Evolutionary conservation across 2,888 invertebrate genomes (phyloP).

Genomic region (Ennomos fuscantarius): DNA sequence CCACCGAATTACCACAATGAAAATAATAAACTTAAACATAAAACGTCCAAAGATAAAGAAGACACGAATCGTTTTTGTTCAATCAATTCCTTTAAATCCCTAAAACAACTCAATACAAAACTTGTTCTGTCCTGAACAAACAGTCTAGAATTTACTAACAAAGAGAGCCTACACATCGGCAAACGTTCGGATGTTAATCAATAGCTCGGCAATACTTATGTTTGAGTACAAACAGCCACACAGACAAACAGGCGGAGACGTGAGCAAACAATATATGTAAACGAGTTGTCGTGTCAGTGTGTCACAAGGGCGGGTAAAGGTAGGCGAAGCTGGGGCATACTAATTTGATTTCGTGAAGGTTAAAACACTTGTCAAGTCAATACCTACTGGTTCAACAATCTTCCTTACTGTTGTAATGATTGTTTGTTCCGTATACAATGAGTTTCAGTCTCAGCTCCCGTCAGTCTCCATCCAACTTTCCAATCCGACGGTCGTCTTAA

Average conservation of each 20-base stretch:
- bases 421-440: too few relatives aligned
- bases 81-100: constrained; percentile 19
- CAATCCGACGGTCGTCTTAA: too few relatives aligned
- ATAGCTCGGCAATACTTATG: constrained; percentile 19
- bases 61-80: background rate
- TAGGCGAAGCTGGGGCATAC: constrained; percentile 6
- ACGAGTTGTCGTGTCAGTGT: constrained; percentile 28
- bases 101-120: constrained; percentile 19
- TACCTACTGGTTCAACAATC: too few relatives aligned
- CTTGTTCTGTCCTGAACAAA: constrained; percentile 13
- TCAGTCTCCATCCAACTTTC: too few relatives aligned
- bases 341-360: background rate
- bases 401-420: too few relatives aligned
- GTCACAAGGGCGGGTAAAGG: constrained; percentile 31
- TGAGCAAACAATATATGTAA: constrained; percentile 22
- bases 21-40: too few relatives aligned
- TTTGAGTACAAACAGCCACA: constrained; percentile 22
- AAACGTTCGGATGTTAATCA: constrained; percentile 33
- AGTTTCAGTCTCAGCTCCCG: too few relatives aligned
- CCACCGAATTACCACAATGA: too few relatives aligned
- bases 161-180: constrained; percentile 17
- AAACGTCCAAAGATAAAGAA: background rate
- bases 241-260: constrained; percentile 19
- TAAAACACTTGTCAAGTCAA: background rate
- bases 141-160: constrained; percentile 15